Conservation (phyloP, 92 coral and sea anemone genomes). For the Porites evermanni region DNA sequence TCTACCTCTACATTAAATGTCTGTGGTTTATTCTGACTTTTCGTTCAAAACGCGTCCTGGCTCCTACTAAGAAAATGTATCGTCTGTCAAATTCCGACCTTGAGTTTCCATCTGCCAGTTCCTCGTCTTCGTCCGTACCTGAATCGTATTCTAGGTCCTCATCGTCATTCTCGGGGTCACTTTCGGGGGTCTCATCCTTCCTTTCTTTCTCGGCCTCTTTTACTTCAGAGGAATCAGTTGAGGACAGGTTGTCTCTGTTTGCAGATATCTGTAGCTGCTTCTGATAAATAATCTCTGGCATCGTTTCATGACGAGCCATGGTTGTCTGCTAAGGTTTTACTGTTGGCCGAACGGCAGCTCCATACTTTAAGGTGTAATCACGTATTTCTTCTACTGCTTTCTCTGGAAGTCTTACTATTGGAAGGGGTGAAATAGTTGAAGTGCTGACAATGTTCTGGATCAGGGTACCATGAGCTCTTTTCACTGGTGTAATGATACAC, state of each 20-base stretch:
- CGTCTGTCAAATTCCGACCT: slow-evolving; percentile 24
- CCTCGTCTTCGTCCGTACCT: slow-evolving; percentile 53
- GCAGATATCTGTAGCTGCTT: background rate
- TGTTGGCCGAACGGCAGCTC: background rate
- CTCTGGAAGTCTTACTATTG: background rate
- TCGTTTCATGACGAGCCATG: slow-evolving; percentile 48
- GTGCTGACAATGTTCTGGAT: too few relatives aligned
- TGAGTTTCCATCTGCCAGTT: background rate
- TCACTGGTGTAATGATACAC: too few relatives aligned
- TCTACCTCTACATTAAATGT: slow-evolving; percentile 5
- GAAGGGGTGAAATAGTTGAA: background rate
- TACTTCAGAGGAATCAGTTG: background rate
- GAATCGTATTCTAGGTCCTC: slow-evolving; percentile 43
- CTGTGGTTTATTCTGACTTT: slow-evolving; percentile 47
- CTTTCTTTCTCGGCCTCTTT: background rate
- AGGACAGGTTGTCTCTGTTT: slow-evolving; percentile 1
- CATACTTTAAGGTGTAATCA: slow-evolving; percentile 28
- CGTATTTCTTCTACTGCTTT: slow-evolving; percentile 36
- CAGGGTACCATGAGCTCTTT: too few relatives aligned
- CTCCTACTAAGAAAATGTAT: slow-evolving; percentile 44
- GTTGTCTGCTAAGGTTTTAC: slow-evolving; percentile 29
- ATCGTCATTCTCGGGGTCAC: background rate
- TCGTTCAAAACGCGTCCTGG: slow-evolving; percentile 27
- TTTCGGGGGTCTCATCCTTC: slow-evolving; percentile 1
- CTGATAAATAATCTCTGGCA: slow-evolving; percentile 5